Percentiles rank a stretch among this genome's conserved stretches.
Conservation (phyloP, 2,113 vertebrate genomes). For the Zosterops borbonicus region DNA sequence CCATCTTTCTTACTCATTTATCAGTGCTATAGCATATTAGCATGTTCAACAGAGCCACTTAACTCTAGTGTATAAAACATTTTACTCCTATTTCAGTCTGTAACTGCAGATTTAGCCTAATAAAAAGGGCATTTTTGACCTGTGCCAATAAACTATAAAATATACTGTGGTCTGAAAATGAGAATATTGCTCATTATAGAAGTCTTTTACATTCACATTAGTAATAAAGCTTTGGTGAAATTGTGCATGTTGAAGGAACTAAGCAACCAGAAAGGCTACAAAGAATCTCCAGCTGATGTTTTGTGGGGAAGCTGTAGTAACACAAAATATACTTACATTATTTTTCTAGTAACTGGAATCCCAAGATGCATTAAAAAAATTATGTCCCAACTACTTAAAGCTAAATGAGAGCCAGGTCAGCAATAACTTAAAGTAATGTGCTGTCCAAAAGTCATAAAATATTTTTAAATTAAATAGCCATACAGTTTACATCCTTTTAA, state of each 20-base stretch:
- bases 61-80: not conserved
- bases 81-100: not conserved
- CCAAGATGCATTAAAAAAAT: not conserved
- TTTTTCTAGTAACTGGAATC: not conserved
- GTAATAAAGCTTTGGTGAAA: not conserved
- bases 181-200: not conserved
- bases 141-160: constrained; percentile 2
- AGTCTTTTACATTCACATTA: not conserved
- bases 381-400: not conserved
- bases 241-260: not conserved
- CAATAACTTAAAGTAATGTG: not conserved
- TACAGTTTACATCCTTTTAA: not conserved
- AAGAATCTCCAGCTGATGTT: not conserved
- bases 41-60: not conserved
- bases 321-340: not conserved
- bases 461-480: not conserved
- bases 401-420: not conserved
- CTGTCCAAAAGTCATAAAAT: not conserved
- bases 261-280: not conserved
- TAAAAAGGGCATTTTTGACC: constrained; percentile 21
- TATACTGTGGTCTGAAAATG: not conserved
- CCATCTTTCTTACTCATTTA: not conserved
- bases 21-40: not conserved
- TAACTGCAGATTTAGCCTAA: constrained; percentile 8
- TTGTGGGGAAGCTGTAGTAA: not conserved